Percentiles rank a stretch among this genome's conserved stretches.
phyloP scores from a whole-genome alignment of 35 echinoderm and acorn worm genomes.

The Antedon bifida region DNA sequence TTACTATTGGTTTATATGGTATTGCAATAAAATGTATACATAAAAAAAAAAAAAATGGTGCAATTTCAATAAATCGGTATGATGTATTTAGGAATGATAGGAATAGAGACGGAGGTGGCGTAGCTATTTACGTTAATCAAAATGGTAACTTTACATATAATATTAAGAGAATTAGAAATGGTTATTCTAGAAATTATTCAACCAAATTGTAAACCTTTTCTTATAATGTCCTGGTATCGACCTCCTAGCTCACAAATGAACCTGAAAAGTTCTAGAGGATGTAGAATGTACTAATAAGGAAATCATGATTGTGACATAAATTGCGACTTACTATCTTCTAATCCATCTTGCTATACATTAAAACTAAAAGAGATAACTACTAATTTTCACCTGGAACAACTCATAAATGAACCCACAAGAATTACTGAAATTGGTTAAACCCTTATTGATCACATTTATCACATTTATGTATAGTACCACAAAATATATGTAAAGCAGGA shows the following conservation, averaged over 20 bases:
- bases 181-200: background rate
- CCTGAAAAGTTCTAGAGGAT: background rate
- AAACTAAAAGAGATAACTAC: background rate
- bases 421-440: background rate
- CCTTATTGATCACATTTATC: background rate
- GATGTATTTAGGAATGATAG: background rate
- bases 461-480: background rate
- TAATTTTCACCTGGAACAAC: background rate
- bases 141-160: background rate
- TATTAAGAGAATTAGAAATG: background rate
- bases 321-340: background rate
- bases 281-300: background rate
- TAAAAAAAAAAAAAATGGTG: no score
- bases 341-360: background rate
- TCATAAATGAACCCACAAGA: background rate
- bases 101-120: background rate
- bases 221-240: background rate
- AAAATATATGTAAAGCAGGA: background rate
- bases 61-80: background rate
- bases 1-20: no score
- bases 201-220: background rate
- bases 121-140: background rate
- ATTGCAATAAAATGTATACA: no score
- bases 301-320: background rate
- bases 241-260: background rate